Base-by-base conservation (phyloP, 2,797 vertebrate genomes). In the Oceanodroma leucorhoa region DNA sequence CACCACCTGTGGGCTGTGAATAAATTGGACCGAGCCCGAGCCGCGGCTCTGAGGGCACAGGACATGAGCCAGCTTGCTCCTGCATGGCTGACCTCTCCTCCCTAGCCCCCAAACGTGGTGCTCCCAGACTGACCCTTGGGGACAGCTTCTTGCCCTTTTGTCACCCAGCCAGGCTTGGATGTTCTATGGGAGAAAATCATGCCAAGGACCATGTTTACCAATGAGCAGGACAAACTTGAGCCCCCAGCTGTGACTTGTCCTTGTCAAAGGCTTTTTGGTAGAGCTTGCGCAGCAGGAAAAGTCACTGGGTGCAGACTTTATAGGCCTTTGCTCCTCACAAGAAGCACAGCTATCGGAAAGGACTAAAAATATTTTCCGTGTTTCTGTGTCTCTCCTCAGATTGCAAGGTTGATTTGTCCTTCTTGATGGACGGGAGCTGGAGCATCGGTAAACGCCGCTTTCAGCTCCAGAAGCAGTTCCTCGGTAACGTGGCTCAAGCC, bases 361-460 rank as follows among this genome's bases (percentile, higher is more conserved):
- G n/a, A 67, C 24, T 46, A 58, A 62, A 89, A 86, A 36, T 69
- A 77, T 20, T 94, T 69, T 76, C 24, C 4, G 0, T 43, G 13
- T 65, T 89, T 65, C 43, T 80, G 51, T 77, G 34, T 85, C 27
- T 26, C 66, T 71, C 80, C 62, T 95, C 97, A 99, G 99, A 98
- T 30, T 99, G 99, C 97, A 99, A 99, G 92, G 97, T 99, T 58
- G 99, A 99, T 96, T 95, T 99, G 54, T 98, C 98, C 3, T 99
- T 99, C 97, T 85, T 99, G 87, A 99, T 99, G 93, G 99, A 99
- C 0, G 99, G 99, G 70, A 99, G 99, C 95, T 98, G 99, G 98
- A 99, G 99, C 98, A 99, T 99, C 0, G 99, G 99, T 27, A 99
- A 99, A 81, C 98, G 99, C 0, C 99, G 99, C 32, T 99, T 99